Evolutionary conservation across 2,797 vertebrate genomes (phyloP), one percentile per base, ranked within the genome.

Genomic region (Sciurus vulgaris): DNA sequence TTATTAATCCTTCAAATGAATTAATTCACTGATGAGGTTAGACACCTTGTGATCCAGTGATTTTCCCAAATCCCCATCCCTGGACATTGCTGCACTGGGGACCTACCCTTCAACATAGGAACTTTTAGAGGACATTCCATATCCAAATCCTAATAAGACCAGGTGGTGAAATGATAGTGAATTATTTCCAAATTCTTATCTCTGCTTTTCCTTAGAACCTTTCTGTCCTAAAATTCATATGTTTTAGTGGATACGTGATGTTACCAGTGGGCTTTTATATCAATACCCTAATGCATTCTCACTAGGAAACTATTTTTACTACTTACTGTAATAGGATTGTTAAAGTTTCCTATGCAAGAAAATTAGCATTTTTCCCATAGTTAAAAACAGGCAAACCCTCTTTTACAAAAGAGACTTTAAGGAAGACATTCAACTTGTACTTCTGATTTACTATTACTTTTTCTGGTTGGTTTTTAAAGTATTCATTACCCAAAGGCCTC

Each of bases 231-330:
- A 94, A 93, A 95, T 94, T 82, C 59, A 84, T 97, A 91, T 24
- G 73, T 1, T 67, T 97, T 97, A 98, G 98, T 96, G 98, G 97
- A 97, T 96, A 98, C 95, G 93, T 97, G 96, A 97, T 96, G 97
- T 94, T 97, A 96, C 96, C 96, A 96, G 3, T 47, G 77, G 94
- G 97, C 79, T 97, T 98, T 98, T 98, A 98, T 97, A 97, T 97
- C 97, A 97, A 95, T 96, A 98, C 97, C 95, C 92, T 96, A 97
- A 97, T 70, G 44, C 95, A 98, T 97, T 98, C 97, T 98, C 97
- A 97, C 95, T 97, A 98, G 98, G 97, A 98, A 97, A 92, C 96
- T 98, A 98, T 98, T 98, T 98, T 98, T 98, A 98, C 93, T 98
- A 11, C 96, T 97, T 96, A 93, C 97, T 98, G 89, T 97, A 97